Base-by-base conservation (phyloP, 2,113 vertebrate genomes). In the Siniperca chuatsi region DNA sequence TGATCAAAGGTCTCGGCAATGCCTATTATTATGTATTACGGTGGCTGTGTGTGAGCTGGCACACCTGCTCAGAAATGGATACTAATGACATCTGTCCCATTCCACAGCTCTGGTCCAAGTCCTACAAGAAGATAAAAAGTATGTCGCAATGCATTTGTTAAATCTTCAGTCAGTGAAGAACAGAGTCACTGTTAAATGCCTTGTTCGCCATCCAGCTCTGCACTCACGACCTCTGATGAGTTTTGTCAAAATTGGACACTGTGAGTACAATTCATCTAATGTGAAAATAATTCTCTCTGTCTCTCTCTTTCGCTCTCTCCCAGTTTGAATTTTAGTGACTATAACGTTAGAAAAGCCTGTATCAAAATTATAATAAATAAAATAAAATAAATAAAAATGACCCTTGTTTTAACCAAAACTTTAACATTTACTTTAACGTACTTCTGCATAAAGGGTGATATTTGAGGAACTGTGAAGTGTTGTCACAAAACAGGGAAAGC, bases 241-340 rank as follows among this genome's bases (percentile, higher is more conserved):
- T 29, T 95, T 92, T 50, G n/a, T 93, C 21, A 81, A 54, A 52
- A 66, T 95, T 64, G 65, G 72, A 86, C 0, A 75, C 0, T 0
- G 96, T 96, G 85, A 96, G 95, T 94, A 82, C 37, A 69, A 21
- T 65, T 46, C 2, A 13, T 75, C 69, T 42, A 7, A n/a, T 62
- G 46, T 66, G 13, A 46, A 52, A 37, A 40, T 15, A 57, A 25
- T 25, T 3, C 4, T 35, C 9, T n/a, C 40, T 37, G 6, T n/a
- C 2, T 29, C 0, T 33, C 16, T 25, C 29, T 29, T 29, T 8
- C 58, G 12, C 11, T 37, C 23, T 4, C 12, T 15, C 15, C 13
- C 8, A 16, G 8, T 16, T 61, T 21, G 21, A 8, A n/a, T 75
- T 20, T 40, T 40, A 42, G 0, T 57, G 6, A 55, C 21, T 50